These are phyloP conservation scores for Drosophila fuyamai DNA, from an alignment of 1,140 invertebrate genomes.

Conservation along the genomic window DNA sequence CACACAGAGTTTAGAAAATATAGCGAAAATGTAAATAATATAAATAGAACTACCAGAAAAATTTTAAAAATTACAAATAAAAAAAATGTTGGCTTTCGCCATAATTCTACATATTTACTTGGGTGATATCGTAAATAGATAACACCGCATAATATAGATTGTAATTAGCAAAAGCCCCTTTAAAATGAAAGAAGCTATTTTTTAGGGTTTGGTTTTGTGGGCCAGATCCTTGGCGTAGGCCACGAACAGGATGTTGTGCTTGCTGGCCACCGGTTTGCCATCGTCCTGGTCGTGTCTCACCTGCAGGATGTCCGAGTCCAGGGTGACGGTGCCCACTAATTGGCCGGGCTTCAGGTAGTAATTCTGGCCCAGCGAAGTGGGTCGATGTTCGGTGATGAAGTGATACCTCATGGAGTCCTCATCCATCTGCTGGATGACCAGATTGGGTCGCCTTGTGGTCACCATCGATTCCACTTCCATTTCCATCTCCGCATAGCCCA, in stretches of 20 bases:
- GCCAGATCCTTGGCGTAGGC: slow-evolving; percentile 41
- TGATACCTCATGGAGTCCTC: slow-evolving; percentile 47
- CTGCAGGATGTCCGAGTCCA: slow-evolving; percentile 51
- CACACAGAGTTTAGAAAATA: too few relatives aligned
- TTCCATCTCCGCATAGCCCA: neutral
- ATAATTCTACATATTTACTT: too few relatives aligned
- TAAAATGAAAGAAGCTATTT: neutral
- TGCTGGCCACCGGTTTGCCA: slow-evolving; percentile 46
- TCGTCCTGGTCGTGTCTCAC: slow-evolving; percentile 43
- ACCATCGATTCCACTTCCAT: neutral
- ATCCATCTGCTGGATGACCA: slow-evolving; percentile 32
- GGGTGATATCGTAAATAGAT: too few relatives aligned
- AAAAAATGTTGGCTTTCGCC: too few relatives aligned
- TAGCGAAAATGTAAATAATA: too few relatives aligned
- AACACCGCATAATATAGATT: neutral
- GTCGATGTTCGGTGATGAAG: slow-evolving; percentile 59
- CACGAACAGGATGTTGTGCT: slow-evolving; percentile 72
- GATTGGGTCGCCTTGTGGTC: slow-evolving; percentile 13
- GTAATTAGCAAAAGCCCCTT: neutral
- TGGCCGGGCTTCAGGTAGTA: slow-evolving; percentile 71
- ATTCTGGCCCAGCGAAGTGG: slow-evolving; percentile 59
- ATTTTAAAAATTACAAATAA: too few relatives aligned
- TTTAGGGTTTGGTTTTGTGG: neutral
- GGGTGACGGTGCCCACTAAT: slow-evolving; percentile 46
- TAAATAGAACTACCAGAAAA: too few relatives aligned